phyloP scores from a whole-genome alignment of 2,797 vertebrate genomes.

The Sebastes itinus region DNA sequence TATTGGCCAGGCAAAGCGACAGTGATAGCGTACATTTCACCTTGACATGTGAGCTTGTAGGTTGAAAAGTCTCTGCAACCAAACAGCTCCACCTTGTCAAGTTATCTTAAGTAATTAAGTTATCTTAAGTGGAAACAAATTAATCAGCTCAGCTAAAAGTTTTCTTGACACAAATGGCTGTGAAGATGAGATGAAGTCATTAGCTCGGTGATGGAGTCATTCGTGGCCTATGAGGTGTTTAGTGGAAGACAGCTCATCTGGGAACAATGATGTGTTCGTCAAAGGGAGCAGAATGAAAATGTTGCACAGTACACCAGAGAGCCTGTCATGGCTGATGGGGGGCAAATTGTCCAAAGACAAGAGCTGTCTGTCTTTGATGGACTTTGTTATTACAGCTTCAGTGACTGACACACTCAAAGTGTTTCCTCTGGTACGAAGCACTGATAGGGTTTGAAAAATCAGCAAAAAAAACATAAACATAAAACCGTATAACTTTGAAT shows the following conservation, averaged over 20 bases:
- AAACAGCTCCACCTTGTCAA: slow-evolving; percentile 14
- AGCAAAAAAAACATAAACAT: slow-evolving; percentile 10
- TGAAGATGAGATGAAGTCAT: slow-evolving; percentile 54
- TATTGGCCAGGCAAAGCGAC: background rate
- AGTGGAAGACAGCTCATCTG: slow-evolving; percentile 60
- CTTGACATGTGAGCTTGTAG: background rate
- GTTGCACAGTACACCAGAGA: slow-evolving; percentile 41
- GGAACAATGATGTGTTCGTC: slow-evolving; percentile 63
- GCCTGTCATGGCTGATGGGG: slow-evolving; percentile 54
- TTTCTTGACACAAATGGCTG: slow-evolving; percentile 50
- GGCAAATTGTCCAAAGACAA: slow-evolving; percentile 55
- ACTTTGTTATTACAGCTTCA: slow-evolving; percentile 40
- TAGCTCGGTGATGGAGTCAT: slow-evolving; percentile 57
- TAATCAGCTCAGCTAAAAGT: slow-evolving; percentile 35
- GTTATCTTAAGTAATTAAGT: slow-evolving; percentile 31
- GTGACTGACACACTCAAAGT: slow-evolving; percentile 19
- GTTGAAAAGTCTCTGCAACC: background rate
- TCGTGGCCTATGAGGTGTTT: slow-evolving; percentile 57
- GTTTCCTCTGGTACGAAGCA: slow-evolving; percentile 6
- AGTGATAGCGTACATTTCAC: background rate
- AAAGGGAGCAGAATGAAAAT: slow-evolving; percentile 56
- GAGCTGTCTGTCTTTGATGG: slow-evolving; percentile 44
- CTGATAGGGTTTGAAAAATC: slow-evolving; percentile 6
- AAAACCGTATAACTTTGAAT: slow-evolving; percentile 58
- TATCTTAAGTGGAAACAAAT: slow-evolving; percentile 50